A percentile compares a stretch with the other conserved stretches of the same genome.
Evolutionary conservation across 2,888 invertebrate species (phyloP).

Genomic region (Epinotia ramella): DNA sequence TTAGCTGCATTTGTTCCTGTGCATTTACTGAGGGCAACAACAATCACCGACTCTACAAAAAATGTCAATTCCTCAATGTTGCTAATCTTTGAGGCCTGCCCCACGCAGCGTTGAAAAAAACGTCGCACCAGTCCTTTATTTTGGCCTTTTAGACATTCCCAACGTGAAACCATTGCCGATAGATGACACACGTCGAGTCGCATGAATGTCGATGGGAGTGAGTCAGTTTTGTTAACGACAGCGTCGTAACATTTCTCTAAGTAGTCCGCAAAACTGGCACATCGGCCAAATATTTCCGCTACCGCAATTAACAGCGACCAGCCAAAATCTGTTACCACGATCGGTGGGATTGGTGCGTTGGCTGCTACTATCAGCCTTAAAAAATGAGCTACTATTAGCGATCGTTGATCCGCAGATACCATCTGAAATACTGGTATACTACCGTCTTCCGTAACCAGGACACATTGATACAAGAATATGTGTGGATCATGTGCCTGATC

Average conservation of each 20-base stretch:
- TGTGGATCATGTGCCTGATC: no score
- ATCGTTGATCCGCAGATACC: no score
- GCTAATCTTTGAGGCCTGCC: constrained; percentile 8
- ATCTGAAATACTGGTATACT: no score
- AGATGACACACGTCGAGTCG: constrained; percentile 31
- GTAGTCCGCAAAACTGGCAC: no score
- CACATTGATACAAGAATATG: no score
- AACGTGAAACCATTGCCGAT: constrained; percentile 22
- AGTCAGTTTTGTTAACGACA: neutral
- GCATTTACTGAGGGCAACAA: constrained; percentile 25
- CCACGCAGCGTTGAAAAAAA: constrained; percentile 28
- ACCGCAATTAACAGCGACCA: no score
- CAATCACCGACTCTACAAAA: constrained; percentile 22
- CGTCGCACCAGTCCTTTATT: neutral
- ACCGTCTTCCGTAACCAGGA: no score
- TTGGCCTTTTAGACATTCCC: constrained; percentile 4
- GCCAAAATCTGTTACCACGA: no score
- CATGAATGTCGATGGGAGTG: constrained; percentile 23
- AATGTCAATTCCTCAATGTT: neutral
- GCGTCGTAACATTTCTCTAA: constrained; percentile 28
- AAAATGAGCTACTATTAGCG: no score
- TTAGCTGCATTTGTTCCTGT: neutral
- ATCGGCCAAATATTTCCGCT: no score
- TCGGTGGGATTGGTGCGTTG: no score
- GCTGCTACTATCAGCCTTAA: no score